phyloP scores from a whole-genome alignment of 2,113 vertebrate species.

The Labrus mixtus region DNA sequence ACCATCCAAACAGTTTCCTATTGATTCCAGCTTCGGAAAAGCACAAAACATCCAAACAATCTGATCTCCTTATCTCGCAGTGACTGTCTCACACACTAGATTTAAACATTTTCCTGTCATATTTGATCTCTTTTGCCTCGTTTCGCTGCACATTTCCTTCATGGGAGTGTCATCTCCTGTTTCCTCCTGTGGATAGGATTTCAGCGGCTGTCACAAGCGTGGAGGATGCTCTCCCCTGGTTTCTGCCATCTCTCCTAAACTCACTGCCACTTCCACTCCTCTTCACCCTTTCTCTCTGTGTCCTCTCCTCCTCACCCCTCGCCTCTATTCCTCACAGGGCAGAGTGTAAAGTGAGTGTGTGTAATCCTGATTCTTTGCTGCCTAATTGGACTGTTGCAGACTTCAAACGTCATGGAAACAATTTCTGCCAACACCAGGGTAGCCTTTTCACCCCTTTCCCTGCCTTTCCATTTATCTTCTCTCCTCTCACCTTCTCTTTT shows the following conservation, averaged over 20 bases:
- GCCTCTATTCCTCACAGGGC: conserved; percentile 49
- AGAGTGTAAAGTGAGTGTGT: conserved; percentile 28
- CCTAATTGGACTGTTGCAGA: conserved; percentile 70
- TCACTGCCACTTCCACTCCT: conserved; percentile 68
- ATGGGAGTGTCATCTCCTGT: conserved; percentile 57
- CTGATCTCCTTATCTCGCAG: conserved; percentile 21
- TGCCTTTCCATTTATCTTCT: conserved; percentile 12
- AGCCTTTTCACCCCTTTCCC: conserved; percentile 15
- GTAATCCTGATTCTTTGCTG: conserved; percentile 61
- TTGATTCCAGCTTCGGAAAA: conserved; percentile 49
- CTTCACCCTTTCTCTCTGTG: conserved; percentile 54
- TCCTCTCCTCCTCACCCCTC: conserved; percentile 41
- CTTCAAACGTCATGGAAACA: conserved; percentile 55
- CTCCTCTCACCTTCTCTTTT: conserved; percentile 14
- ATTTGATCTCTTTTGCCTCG: conserved; percentile 34
- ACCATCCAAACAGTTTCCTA: conserved; percentile 41
- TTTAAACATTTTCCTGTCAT: conserved; percentile 38
- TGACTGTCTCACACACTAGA: conserved; percentile 30
- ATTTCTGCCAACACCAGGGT: conserved; percentile 43
- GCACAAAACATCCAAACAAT: conserved; percentile 51
- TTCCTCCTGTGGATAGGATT: conserved; percentile 61
- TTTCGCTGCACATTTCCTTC: conserved; percentile 47
- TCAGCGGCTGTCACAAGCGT: conserved; percentile 63
- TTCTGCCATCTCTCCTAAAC: conserved; percentile 70
- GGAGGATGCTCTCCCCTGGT: conserved; percentile 58